Conservation (phyloP, 2,113 vertebrate genomes). For the Nibea coibor region DNA sequence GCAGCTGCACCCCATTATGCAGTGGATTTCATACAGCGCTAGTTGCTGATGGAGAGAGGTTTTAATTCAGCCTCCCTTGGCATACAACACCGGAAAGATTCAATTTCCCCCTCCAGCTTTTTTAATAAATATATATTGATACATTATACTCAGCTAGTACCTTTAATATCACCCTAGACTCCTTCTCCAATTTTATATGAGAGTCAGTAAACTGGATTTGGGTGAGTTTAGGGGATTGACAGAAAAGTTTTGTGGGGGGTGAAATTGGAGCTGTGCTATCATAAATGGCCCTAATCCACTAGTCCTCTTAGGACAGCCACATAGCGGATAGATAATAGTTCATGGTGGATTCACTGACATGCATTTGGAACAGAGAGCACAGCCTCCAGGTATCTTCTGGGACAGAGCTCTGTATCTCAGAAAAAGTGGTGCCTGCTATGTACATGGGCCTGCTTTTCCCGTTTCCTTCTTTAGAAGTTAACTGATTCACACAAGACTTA, state of each 20-base stretch:
- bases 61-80: conserved; percentile 26
- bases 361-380: conserved; percentile 25
- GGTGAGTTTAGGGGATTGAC: conserved; percentile 28
- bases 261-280: conserved; percentile 53
- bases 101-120: conserved; percentile 24
- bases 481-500: conserved; percentile 1
- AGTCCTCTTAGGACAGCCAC: conserved; percentile 33
- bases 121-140: conserved; percentile 37
- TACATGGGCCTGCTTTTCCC: neutral
- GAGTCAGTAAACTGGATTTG: conserved; percentile 44
- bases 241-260: conserved; percentile 43
- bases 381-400: conserved; percentile 6
- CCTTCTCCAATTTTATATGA: conserved; percentile 19
- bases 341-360: conserved; percentile 36
- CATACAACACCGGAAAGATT: conserved; percentile 17
- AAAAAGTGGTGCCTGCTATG: neutral
- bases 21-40: conserved; percentile 8
- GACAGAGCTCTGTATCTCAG: conserved; percentile 13
- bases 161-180: conserved; percentile 38
- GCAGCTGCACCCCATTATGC: neutral
- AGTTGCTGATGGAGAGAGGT: neutral
- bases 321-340: conserved; percentile 22
- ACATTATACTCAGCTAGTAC: conserved; percentile 1
- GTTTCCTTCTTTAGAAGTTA: neutral
- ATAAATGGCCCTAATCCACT: conserved; percentile 49